Evolutionary conservation across 1,140 invertebrate genomes (phyloP).

Genomic region (Panagrolaimus sp.): DNA sequence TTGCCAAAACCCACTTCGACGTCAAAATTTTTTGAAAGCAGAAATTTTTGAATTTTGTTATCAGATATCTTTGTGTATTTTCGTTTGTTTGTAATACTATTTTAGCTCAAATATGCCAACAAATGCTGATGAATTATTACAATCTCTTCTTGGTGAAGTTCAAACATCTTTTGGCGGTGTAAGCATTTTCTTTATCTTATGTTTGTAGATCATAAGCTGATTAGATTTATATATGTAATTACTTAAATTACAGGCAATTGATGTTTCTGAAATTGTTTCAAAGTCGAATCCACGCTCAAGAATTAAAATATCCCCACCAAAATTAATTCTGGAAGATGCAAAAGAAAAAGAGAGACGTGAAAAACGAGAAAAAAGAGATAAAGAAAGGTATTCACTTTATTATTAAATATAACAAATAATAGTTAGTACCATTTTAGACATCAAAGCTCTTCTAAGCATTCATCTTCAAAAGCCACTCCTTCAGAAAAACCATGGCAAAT

Average conservation of each 20-base stretch:
- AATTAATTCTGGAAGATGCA: not conserved
- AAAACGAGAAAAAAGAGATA: not conserved
- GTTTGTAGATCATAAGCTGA: not conserved
- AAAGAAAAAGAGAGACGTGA: not conserved
- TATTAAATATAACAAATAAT: too few relatives aligned
- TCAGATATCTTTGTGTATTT: too few relatives aligned
- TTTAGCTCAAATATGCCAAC: not conserved
- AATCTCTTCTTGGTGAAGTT: not conserved
- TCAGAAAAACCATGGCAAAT: not conserved
- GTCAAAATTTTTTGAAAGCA: too few relatives aligned
- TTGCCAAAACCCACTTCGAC: too few relatives aligned
- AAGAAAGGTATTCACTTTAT: not conserved
- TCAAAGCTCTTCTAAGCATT: too few relatives aligned
- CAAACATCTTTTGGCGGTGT: not conserved
- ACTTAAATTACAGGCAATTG: conserved; percentile 4
- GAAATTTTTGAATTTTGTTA: too few relatives aligned
- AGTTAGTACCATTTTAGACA: too few relatives aligned
- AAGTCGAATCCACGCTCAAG: not conserved
- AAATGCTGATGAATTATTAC: not conserved
- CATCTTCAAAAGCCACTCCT: not conserved
- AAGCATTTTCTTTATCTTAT: not conserved
- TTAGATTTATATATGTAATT: too few relatives aligned
- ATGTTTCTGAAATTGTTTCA: not conserved
- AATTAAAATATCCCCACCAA: not conserved
- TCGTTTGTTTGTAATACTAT: too few relatives aligned